Evolutionary conservation across 2,797 vertebrate species (phyloP).

Genomic region (Tinamus major): DNA sequence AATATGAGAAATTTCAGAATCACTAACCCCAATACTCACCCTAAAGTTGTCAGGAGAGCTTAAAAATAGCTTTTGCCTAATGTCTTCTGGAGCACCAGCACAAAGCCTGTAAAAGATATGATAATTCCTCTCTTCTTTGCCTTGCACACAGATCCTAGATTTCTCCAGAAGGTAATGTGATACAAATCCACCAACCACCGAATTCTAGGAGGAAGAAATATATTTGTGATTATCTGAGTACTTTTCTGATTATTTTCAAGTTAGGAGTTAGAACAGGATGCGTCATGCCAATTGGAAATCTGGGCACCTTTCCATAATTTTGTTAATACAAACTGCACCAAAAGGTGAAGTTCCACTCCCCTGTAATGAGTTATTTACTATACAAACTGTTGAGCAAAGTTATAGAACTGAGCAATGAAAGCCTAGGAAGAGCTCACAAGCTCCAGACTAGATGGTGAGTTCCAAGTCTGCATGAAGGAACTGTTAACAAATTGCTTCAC

Average conservation of each 20-base stretch:
- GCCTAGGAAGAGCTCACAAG: neutral
- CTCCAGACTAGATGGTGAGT: neutral
- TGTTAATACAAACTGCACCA: neutral
- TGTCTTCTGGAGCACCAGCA: slow-evolving; percentile 93
- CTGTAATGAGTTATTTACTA: neutral
- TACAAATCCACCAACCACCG: slow-evolving; percentile 95
- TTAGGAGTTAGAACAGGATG: neutral
- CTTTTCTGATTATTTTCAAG: neutral
- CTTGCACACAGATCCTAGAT: slow-evolving; percentile 94
- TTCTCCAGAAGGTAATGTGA: slow-evolving; percentile 99
- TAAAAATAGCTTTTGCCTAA: slow-evolving; percentile 90
- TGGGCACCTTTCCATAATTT: neutral
- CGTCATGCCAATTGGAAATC: neutral
- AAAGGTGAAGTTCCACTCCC: neutral
- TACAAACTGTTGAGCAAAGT: neutral
- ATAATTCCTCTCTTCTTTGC: slow-evolving; percentile 96
- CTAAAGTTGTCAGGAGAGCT: slow-evolving; percentile 92
- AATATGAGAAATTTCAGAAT: neutral
- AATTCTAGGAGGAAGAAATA: slow-evolving; percentile 82
- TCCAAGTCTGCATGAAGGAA: neutral
- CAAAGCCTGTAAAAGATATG: slow-evolving; percentile 97
- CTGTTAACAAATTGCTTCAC: neutral
- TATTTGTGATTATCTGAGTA: neutral
- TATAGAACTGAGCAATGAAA: neutral
- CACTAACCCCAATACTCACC: slow-evolving; percentile 81